Conservation (phyloP, 2,113 vertebrate genomes). For the Cyprinus carpio region DNA sequence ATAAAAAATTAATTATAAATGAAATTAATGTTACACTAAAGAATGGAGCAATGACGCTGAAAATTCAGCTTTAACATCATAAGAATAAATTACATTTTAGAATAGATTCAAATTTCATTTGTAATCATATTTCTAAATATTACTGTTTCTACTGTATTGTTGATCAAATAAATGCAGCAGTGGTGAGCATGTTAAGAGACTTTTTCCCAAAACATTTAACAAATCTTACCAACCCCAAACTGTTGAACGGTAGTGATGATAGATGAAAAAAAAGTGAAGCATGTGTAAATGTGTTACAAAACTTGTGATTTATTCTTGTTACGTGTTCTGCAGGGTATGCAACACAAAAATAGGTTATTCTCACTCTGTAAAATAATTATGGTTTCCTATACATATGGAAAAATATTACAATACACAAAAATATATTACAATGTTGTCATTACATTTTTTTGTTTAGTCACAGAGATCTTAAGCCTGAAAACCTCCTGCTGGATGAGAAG, state of each 20-base stretch:
- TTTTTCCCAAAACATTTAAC: not conserved
- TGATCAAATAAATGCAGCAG: not conserved
- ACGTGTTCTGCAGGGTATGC: not conserved
- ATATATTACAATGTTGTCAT: not conserved
- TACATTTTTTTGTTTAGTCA: constrained; percentile 72
- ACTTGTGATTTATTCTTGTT: not conserved
- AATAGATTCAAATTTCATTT: not conserved
- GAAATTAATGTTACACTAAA: not conserved
- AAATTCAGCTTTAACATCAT: not conserved
- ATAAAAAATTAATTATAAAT: too few species aligned
- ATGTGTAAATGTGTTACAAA: not conserved
- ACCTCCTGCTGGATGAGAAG: constrained; percentile 89
- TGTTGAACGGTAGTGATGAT: not conserved
- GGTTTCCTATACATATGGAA: not conserved
- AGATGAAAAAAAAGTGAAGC: not conserved
- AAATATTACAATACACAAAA: not conserved
- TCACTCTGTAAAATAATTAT: not conserved
- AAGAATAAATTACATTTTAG: not conserved
- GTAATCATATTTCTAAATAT: not conserved
- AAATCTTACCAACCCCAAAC: not conserved
- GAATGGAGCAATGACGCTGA: not conserved
- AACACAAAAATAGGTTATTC: not conserved
- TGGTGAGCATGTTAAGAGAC: not conserved
- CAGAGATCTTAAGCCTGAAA: constrained; percentile 92
- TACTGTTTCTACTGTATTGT: not conserved